A percentile compares a stretch with the other conserved stretches of the same genome.
Conservation (phyloP, 2,888 invertebrate species). For the Thyatira batis region DNA sequence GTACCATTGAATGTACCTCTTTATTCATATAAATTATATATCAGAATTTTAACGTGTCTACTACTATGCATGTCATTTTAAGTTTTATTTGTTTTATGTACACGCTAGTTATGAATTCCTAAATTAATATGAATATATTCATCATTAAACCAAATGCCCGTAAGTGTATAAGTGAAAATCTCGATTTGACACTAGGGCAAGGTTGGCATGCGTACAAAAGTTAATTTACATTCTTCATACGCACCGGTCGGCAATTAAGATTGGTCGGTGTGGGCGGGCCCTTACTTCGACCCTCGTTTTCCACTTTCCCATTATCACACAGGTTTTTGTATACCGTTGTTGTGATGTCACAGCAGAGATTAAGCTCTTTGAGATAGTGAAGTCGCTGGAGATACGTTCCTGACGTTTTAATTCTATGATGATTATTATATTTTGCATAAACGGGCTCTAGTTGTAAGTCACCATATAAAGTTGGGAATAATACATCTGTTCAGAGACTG, state of each 20-base stretch:
- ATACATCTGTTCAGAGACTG: too few species aligned
- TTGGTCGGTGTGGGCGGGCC: slow-evolving; percentile 28
- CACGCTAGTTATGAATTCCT: too few species aligned
- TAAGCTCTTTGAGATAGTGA: slow-evolving; percentile 1
- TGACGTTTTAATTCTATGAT: too few species aligned
- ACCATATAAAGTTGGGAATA: too few species aligned
- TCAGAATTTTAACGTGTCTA: too few species aligned
- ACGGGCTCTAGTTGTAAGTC: too few species aligned
- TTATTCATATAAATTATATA: too few species aligned
- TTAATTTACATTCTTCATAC: slow-evolving; percentile 42
- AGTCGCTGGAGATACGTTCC: too few species aligned
- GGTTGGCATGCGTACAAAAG: slow-evolving; percentile 31
- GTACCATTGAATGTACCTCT: too few species aligned
- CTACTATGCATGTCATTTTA: too few species aligned
- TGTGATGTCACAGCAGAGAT: background rate
- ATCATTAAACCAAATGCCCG: slow-evolving; percentile 15
- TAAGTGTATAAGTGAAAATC: slow-evolving; percentile 34
- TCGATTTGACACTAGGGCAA: slow-evolving; percentile 40
- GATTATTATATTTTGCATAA: too few species aligned
- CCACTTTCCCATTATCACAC: slow-evolving; percentile 2
- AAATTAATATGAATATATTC: slow-evolving; percentile 13
- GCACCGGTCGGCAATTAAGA: slow-evolving; percentile 36
- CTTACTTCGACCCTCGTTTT: slow-evolving; percentile 7
- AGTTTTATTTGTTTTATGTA: too few species aligned
- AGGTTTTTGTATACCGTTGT: background rate